These are phyloP conservation scores for Barnardius zonarius DNA, from an alignment of 2,113 vertebrate species.

Conservation along the genomic window DNA sequence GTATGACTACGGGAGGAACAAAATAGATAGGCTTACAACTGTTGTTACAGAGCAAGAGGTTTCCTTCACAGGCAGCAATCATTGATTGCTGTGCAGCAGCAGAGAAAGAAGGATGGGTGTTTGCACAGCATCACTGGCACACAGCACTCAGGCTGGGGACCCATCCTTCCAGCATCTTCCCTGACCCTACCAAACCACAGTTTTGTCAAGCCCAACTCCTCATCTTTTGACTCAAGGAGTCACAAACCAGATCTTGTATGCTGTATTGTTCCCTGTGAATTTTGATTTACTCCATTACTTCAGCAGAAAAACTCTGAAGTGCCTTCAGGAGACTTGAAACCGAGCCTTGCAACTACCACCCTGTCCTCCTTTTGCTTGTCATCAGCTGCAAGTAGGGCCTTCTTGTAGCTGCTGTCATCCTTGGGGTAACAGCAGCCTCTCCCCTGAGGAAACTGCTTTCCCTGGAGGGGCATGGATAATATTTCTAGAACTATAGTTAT, in stretches of 20 bases:
- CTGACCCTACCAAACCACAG: background rate
- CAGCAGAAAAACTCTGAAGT: background rate
- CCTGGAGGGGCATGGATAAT: background rate
- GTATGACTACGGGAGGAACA: background rate
- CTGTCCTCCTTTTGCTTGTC: background rate
- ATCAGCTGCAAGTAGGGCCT: background rate
- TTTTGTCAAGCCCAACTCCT: background rate
- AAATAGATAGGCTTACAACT: background rate
- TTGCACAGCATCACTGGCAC: fast-evolving
- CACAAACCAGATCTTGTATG: background rate
- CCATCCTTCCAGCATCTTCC: background rate
- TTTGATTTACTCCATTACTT: background rate
- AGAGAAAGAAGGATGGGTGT: fast-evolving
- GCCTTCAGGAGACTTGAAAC: background rate
- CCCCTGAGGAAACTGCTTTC: background rate
- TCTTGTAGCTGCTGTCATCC: background rate
- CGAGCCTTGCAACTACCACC: background rate
- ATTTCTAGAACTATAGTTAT: background rate
- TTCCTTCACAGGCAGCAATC: background rate
- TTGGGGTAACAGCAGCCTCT: background rate
- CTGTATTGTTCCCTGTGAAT: background rate
- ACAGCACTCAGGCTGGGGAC: background rate
- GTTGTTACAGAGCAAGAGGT: background rate
- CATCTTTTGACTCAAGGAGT: background rate
- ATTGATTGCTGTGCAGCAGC: background rate